Base-by-base conservation (phyloP, 2,888 invertebrate species). In the Caradrina kadenii region DNA sequence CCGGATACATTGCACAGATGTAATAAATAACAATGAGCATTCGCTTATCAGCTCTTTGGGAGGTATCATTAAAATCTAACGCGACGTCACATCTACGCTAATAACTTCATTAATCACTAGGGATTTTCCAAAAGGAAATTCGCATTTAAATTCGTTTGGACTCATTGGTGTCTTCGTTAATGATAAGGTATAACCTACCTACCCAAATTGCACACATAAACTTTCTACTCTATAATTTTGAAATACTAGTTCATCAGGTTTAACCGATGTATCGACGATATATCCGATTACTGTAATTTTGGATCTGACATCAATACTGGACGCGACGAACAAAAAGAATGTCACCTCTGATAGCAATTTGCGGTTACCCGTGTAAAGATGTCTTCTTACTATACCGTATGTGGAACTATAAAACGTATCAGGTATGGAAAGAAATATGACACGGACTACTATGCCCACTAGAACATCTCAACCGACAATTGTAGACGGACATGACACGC, bases 1-100 rank as follows among this genome's bases (percentile, higher is more conserved):
- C 88, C 91, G 90, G 90, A 91, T 86, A 76, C 81, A 76, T 79
- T 82, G 81, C 79, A 85, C 80, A 75, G 75, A 69, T 71, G 73
- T 76, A 79, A 74, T 81, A 80, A 81, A 83, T 84, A 81, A 83
- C 82, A 83, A 82, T 80, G 76, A 81, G 66, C 63, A 69, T 81
- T 79, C 64, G 69, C 65, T 82, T 81, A 85, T 83, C 76, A 73
- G 71, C 55, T 72, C 61, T 62, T 71, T 59, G 53, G 56, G 63
- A 65, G 60, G 55, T 76, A 59, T 79, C 58, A 76, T 82, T 75
- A 75, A 78, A 65, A 72, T 58, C 35, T 69, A 60, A 26, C 42
- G 49, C 52, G 55, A 69, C 76, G 73, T 79, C 73, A 77, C 35
- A 21, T 55, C 21, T 22, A 52, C 50, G 60, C 53, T 65, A 66